phyloP scores from a whole-genome alignment of 2,888 invertebrate species.

The Lasioglossum marginatum region DNA sequence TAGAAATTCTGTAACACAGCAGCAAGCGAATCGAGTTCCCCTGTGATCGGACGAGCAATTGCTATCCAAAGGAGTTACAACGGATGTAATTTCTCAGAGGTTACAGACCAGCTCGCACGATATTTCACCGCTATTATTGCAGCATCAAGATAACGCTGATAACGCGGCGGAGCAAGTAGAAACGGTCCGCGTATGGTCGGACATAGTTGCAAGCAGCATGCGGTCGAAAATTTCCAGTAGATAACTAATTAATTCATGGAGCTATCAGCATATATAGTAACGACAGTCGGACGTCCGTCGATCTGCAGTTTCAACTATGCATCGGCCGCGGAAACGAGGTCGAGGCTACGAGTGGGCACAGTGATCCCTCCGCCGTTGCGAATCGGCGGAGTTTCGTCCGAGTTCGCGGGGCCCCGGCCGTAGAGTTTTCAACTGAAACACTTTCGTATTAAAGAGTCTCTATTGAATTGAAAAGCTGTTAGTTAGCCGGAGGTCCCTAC shows the following conservation, averaged over 20 bases:
- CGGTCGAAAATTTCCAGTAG: background rate
- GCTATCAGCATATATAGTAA: background rate
- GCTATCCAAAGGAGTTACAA: background rate
- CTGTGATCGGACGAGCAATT: background rate
- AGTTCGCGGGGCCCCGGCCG: background rate
- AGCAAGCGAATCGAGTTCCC: background rate
- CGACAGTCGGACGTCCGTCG: too few relatives aligned
- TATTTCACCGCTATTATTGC: background rate
- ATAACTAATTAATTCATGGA: background rate
- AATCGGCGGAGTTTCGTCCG: background rate
- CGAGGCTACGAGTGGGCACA: background rate
- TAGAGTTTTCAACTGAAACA: background rate
- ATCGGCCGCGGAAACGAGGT: background rate
- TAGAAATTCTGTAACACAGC: background rate
- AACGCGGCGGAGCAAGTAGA: background rate
- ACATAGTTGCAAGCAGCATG: background rate
- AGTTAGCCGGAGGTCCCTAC: background rate
- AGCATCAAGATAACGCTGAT: background rate
- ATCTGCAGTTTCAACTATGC: background rate
- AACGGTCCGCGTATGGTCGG: constrained; percentile 4
- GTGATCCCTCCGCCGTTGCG: too few relatives aligned
- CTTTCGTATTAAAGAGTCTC: background rate
- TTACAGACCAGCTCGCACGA: background rate
- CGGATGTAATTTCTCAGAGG: background rate
- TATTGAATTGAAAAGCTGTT: constrained; percentile 6